These are phyloP conservation scores for Muscicapa adusta DNA, from an alignment of 2,113 vertebrate genomes.

Conservation along the genomic window DNA sequence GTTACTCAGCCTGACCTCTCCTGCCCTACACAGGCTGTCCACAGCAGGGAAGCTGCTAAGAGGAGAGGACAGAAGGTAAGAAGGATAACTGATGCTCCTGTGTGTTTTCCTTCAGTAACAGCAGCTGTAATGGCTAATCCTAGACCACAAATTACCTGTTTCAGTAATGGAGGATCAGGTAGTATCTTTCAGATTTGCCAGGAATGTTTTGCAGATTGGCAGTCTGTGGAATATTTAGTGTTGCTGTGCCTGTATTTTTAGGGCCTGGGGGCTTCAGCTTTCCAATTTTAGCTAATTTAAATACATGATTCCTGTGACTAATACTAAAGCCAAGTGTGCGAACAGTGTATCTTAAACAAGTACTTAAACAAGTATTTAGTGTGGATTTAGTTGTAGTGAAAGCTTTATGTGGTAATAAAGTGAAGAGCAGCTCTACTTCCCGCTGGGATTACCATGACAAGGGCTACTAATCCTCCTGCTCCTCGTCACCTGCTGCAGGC, in stretches of 20 bases:
- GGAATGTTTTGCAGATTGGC: neutral
- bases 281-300: constrained; percentile 18
- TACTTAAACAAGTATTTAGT: neutral
- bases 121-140: neutral
- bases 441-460: neutral
- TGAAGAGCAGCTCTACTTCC: neutral
- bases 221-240: neutral
- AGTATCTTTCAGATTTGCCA: neutral
- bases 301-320: neutral
- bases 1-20: neutral
- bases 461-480: constrained; percentile 1
- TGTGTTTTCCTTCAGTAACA: neutral
- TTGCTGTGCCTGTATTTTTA: neutral
- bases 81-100: neutral
- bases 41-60: neutral
- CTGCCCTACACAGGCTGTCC: neutral
- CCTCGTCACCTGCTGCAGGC: neutral
- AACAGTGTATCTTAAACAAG: neutral
- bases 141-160: neutral
- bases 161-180: neutral
- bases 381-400: neutral
- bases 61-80: neutral
- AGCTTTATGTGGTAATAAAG: neutral
- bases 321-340: neutral
- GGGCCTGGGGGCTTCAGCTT: neutral